Evolutionary conservation across 2,888 invertebrate species (phyloP), one percentile per base, ranked within the genome.

Genomic region (Torymus aiolomorphi): DNA sequence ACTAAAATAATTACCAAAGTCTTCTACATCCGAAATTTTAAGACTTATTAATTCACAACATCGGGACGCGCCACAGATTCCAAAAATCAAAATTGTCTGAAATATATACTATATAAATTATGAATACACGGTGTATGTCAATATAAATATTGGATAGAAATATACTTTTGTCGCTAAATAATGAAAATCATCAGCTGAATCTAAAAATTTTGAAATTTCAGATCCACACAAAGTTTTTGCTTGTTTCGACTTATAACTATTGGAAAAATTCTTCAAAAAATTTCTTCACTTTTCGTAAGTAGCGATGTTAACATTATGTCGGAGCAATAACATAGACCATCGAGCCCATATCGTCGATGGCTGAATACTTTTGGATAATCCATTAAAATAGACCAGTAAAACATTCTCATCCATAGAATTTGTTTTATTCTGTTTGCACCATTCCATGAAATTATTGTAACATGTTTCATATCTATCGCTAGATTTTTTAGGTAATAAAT

Each of bases 261-360:
- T 70, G 1, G 54, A 54, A 54, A 56, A 56, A 67, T 18, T 67
- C 14, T 67, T 70, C 13, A 59, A 59, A 42, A 70, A 49, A 42
- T 49, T 31, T 16, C 59, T 57, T 42, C 57, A 18, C 0, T 42
- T 2, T 57, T 49, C 1, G 59, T 49, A 70, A 59, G 10, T 5
- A 12, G 12, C n/a, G 2, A 59, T 70, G 5, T 70, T 16, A 16
- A 70, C 16, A 49, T 59, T 59, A 42, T 70, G 13, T 16, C 59
- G n/a, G 16, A 42, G 59, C 42, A 59, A 5, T 11, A 70, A 16
- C 70, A 67, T 70, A 59, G 57, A 59, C 70, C 59, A 70, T 42
- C 57, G 10, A 59, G 42, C 12, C 57, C 70, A 70, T 42, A 59
- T 16, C 10, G 70, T 57, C 4, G 70, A 59, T 16, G 70, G 57